A percentile compares a stretch with the other conserved stretches of the same genome.
Conservation (phyloP, 2,113 vertebrate genomes). For the Marmota monax region DNA sequence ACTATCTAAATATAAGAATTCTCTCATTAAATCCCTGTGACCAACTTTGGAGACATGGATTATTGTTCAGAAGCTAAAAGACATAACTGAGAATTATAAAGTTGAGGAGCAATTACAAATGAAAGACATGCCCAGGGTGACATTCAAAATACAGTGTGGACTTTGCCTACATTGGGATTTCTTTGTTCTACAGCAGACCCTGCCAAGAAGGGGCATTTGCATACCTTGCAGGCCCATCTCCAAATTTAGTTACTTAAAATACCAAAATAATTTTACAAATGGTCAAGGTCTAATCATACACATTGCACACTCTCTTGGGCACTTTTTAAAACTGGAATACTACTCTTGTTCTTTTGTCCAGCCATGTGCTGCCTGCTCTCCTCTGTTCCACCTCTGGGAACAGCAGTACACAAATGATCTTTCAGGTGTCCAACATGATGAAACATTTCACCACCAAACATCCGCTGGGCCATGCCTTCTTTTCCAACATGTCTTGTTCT, state of each 20-base stretch:
- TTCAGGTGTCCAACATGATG: rapidly evolving
- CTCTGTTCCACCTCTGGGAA: not conserved
- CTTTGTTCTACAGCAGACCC: not conserved
- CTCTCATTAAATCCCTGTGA: not conserved
- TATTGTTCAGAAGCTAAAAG: not conserved
- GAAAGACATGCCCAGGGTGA: rapidly evolving
- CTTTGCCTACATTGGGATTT: rapidly evolving
- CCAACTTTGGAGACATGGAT: rapidly evolving
- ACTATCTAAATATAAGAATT: rapidly evolving
- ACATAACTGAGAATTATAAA: not conserved
- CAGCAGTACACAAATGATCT: rapidly evolving
- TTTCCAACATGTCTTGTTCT: not conserved
- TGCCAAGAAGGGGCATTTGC: rapidly evolving
- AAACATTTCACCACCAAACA: not conserved
- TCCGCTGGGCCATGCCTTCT: not conserved
- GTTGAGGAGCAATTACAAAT: no score
- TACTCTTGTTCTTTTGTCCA: rapidly evolving
- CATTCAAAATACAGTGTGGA: rapidly evolving
- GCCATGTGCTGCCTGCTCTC: rapidly evolving
- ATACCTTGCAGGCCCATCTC: rapidly evolving
- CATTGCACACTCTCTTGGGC: not conserved
- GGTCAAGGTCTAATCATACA: rapidly evolving
- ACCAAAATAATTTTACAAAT: not conserved
- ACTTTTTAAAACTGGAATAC: not conserved
- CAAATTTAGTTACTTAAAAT: not conserved